phyloP scores from a whole-genome alignment of 2,797 vertebrate genomes.

The Rhincodon typus region DNA sequence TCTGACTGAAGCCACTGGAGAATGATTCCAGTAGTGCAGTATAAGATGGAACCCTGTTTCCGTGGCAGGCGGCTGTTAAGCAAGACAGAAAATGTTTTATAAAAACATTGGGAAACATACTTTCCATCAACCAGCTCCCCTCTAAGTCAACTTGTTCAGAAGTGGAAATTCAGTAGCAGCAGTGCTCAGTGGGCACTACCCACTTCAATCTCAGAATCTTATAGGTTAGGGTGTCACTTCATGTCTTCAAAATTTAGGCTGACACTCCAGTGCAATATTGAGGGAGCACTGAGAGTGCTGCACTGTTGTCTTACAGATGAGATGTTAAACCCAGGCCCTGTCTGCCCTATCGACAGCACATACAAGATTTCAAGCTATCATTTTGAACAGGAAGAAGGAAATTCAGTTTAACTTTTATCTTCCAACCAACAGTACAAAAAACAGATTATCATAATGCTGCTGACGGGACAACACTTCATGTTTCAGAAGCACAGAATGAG shows the following conservation, averaged over 20 bases:
- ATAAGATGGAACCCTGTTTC: slow-evolving; percentile 90
- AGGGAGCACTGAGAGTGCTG: too few relatives aligned
- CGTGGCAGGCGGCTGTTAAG: slow-evolving; percentile 82
- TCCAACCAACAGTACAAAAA: background rate
- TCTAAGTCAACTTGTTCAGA: background rate
- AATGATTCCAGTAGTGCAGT: slow-evolving; percentile 95
- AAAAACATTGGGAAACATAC: slow-evolving; percentile 40
- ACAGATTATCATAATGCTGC: background rate
- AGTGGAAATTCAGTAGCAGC: background rate
- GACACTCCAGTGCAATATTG: background rate
- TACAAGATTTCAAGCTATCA: background rate
- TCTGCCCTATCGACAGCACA: background rate
- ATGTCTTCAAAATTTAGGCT: background rate
- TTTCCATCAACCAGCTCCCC: background rate
- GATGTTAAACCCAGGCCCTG: background rate
- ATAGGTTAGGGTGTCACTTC: background rate
- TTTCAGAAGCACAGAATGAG: background rate
- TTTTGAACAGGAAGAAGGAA: background rate
- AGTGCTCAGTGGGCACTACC: background rate
- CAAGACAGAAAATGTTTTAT: slow-evolving; percentile 30
- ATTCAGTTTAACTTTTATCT: background rate
- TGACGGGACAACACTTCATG: too few relatives aligned
- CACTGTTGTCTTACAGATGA: too few relatives aligned
- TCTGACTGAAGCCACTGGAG: slow-evolving; percentile 97
- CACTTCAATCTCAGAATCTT: background rate